Conservation (phyloP, 2,888 invertebrate genomes). For the Tipula helvola region DNA sequence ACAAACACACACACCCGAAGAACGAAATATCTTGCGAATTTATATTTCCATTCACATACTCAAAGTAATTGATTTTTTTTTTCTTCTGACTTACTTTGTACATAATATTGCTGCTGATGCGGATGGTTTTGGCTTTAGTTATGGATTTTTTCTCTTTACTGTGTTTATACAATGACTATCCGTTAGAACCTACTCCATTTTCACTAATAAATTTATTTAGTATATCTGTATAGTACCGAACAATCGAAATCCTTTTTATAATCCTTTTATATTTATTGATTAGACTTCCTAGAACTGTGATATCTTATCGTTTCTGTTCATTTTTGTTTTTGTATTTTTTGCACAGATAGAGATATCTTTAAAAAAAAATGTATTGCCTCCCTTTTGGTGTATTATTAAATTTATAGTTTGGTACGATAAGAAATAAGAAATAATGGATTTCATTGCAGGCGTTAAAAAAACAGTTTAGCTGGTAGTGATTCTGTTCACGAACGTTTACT, state of each 20-base stretch:
- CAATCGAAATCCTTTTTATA: slow-evolving; percentile 4
- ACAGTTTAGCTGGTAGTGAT: too few species aligned
- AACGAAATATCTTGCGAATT: neutral
- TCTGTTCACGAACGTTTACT: too few species aligned
- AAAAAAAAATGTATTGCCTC: neutral
- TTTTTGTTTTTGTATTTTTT: neutral
- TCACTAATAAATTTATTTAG: neutral
- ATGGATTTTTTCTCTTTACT: neutral
- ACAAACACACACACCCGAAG: neutral
- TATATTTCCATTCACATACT: neutral
- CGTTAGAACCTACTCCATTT: neutral
- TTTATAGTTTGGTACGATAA: neutral
- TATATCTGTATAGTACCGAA: neutral
- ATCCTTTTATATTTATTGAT: neutral
- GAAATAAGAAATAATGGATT: neutral
- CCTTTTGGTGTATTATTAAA: neutral
- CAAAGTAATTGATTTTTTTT: neutral
- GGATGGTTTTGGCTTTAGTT: neutral
- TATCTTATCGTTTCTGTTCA: neutral
- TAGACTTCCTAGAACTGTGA: neutral
- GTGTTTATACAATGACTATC: neutral
- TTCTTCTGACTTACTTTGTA: neutral
- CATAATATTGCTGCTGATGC: neutral
- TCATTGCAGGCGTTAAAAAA: neutral
- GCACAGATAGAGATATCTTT: neutral